These are phyloP conservation scores for Xerus inauris DNA, from an alignment of 2,113 vertebrate species.

Conservation along the genomic window DNA sequence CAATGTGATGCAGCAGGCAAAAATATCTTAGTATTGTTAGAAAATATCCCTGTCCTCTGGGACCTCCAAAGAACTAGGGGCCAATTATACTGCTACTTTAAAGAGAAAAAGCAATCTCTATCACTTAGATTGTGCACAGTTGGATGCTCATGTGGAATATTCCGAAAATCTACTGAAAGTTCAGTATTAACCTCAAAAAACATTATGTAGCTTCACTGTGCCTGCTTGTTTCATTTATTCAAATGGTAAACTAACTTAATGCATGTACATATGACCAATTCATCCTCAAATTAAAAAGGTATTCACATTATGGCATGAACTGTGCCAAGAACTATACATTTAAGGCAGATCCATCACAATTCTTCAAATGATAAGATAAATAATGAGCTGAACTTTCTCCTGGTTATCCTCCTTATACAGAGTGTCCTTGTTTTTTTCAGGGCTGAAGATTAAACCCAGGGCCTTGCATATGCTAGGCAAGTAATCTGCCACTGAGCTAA, in stretches of 20 bases:
- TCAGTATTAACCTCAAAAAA: neutral
- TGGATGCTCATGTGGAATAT: neutral
- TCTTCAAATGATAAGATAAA: neutral
- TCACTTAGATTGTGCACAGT: neutral
- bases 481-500: no score
- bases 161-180: neutral
- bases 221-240: neutral
- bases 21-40: neutral
- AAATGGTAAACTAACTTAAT: neutral
- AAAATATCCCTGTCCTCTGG: neutral
- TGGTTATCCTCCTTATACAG: neutral
- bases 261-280: neutral
- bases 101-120: neutral
- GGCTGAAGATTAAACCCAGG: no score
- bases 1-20: neutral
- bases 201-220: neutral
- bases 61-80: neutral
- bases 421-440: neutral
- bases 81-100: neutral
- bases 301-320: neutral
- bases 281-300: neutral
- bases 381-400: neutral
- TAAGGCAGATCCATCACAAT: neutral
- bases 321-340: neutral
- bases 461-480: no score